Percentiles rank a stretch among this genome's conserved stretches.
Conservation (phyloP, 2,888 invertebrate genomes). For the Ernsta delagoae region DNA sequence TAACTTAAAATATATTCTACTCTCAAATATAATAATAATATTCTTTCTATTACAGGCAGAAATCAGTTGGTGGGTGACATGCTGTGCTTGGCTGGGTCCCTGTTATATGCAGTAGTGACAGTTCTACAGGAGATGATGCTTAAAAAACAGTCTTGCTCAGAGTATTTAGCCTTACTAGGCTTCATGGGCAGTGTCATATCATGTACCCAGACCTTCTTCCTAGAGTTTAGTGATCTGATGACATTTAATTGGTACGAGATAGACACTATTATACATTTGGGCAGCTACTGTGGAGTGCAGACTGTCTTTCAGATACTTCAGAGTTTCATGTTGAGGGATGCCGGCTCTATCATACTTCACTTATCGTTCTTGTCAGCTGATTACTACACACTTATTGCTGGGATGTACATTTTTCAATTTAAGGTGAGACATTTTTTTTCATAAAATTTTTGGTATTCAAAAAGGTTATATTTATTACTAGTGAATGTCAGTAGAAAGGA, state of each 20-base stretch:
- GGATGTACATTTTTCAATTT: conserved; percentile 92
- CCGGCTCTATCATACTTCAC: conserved; percentile 93
- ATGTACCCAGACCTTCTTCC: conserved; percentile 90
- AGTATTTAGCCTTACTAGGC: conserved; percentile 93
- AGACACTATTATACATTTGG: conserved; percentile 85
- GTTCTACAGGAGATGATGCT: conserved; percentile 93
- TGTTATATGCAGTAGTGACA: conserved; percentile 91
- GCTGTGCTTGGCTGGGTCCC: conserved; percentile 91
- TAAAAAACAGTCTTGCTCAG: conserved; percentile 90
- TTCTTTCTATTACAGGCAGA: conserved; percentile 83
- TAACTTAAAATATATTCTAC: too few relatives aligned
- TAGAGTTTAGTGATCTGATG: conserved; percentile 89
- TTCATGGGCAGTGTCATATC: conserved; percentile 91
- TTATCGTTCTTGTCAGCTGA: conserved; percentile 92
- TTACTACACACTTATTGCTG: conserved; percentile 92
- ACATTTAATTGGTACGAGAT: conserved; percentile 89
- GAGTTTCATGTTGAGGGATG: conserved; percentile 89
- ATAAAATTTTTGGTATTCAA: too few relatives aligned
- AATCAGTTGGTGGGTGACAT: conserved; percentile 93
- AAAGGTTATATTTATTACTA: too few relatives aligned
- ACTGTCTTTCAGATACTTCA: conserved; percentile 91
- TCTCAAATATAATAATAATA: too few relatives aligned
- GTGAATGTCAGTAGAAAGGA: too few relatives aligned
- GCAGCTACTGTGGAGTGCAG: conserved; percentile 88
- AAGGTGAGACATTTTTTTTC: conserved; percentile 84